Base-by-base conservation (phyloP, 2,888 invertebrate genomes). In the Himalopsyche japonica region DNA sequence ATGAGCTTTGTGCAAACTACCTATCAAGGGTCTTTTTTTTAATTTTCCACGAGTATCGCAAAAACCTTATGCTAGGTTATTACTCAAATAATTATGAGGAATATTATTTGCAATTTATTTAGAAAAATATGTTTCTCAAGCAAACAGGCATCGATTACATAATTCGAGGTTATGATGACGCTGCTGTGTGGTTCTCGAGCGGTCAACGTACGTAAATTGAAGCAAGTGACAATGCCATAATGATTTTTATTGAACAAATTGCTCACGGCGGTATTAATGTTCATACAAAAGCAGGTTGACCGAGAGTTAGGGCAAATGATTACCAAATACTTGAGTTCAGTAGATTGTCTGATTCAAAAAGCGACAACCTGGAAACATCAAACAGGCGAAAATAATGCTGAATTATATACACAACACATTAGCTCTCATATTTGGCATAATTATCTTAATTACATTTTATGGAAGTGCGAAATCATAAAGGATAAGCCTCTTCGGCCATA, bases 201-300 rank as follows among this genome's bases (percentile, higher is more conserved):
- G 83, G 83, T 83, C 83, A 83, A 83, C 64, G 83, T 64, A 80
- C 83, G 37, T 34, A 80, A 83, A 83, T 83, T 79, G 83, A 78
- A 47, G 48, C 83, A 77, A 77, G 77, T 77, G 37, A 34, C 77
- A 43, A 24, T 77, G 77, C 34, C 37, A 34, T n/a, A 24, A 77
- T n/a, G 37, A 34, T 47, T 80, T 83, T 83, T 80, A 83, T 83
- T 83, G 80, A 80, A 80, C 80, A 83, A 83, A 83, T 83, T 80
- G 80, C 47, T 76, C 20, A 47, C 79, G 82, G 77, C 79, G 57
- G 70, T 24, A 30, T 64, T 64, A 4, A 32, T 6, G 32, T 32
- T 4, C 57, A 27, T 64, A 64, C 15, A 30, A 70, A 27, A 15
- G 12, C 30, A 70, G 27, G 30, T 70, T 70, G 70, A 70, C 18